Evolutionary conservation across 2,113 vertebrate genomes (phyloP), one percentile per base, ranked within the genome.

Genomic region (Syngnathus typhle): DNA sequence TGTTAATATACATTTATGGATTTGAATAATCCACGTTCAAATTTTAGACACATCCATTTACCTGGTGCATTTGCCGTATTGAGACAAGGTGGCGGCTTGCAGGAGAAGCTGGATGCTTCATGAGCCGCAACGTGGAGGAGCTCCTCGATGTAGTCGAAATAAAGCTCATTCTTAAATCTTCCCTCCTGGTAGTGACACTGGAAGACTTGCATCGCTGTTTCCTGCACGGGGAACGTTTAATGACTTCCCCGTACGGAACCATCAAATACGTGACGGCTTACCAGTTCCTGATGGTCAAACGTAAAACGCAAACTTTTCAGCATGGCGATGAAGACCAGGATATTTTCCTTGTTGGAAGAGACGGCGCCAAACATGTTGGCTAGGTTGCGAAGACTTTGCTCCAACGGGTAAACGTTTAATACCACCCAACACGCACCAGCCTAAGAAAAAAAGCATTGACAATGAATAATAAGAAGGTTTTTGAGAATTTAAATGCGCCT

Each of bases 361-460:
- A 86, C 61, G 68, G 75, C 62, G 7, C 88, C 88, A 60, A 89
- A 89, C 79, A 78, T 84, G 70, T 37, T 62, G 65, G 84, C 79
- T 71, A 89, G 70, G 49, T 74, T 84, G 37, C 78, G 71, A 58
- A 89, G 86, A 75, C 88, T 89, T 69, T 85, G 85, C 82, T 89
- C 88, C 73, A 89, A 65, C 49, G 88, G 88, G 72, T 87, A 89
- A 46, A 89, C 82, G 52, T 89, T 89, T 9, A 89, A 70, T 51
- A 88, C 88, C 78, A 89, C 86, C 88, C 88, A 89, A 77, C 88
- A 89, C 18, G 68, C 68, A 52, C 85, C 86, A 15, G 86, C 85
- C 88, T 89, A 69, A 70, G 19, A 64, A 0, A 52, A 32, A 64
- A 60, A 21, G 2, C 6, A 15, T 15, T 23, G 10, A 44, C 12